Percentiles rank a stretch among this genome's conserved stretches.
phyloP scores from a whole-genome alignment of 2,888 invertebrate genomes.

The Orthosia gracilis region DNA sequence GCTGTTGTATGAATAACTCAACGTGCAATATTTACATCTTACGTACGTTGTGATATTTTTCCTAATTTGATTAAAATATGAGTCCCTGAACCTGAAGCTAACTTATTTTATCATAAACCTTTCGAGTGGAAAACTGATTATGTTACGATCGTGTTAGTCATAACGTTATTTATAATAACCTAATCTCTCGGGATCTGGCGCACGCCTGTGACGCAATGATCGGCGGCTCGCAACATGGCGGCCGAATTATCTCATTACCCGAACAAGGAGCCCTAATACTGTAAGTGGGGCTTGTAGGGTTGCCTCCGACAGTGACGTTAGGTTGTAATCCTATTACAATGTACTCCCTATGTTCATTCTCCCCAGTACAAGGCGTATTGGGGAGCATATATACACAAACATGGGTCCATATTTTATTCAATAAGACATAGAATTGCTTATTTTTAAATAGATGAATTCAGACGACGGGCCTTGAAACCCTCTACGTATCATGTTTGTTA shows the following conservation, averaged over 20 bases:
- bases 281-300: slow-evolving; percentile 74
- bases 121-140: neutral
- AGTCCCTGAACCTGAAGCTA: neutral
- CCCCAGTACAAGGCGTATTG: neutral
- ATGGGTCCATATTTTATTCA: slow-evolving; percentile 12
- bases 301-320: slow-evolving; percentile 43
- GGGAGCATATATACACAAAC: slow-evolving; percentile 20
- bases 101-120: neutral
- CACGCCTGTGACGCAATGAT: slow-evolving; percentile 44
- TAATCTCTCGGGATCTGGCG: slow-evolving; percentile 12
- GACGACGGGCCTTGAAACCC: neutral
- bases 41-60: too few species aligned
- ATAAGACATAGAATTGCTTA: neutral
- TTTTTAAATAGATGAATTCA: neutral
- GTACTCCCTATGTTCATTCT: too few species aligned
- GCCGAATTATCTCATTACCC: slow-evolving; percentile 80
- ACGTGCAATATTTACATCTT: too few species aligned
- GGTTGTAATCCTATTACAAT: neutral
- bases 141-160: slow-evolving; percentile 6
- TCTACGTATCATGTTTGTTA: neutral
- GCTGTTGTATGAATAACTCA: too few species aligned
- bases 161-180: slow-evolving; percentile 34
- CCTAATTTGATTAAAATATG: neutral
- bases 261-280: slow-evolving; percentile 84
- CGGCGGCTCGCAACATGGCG: slow-evolving; percentile 74